These are phyloP conservation scores for Drosophila nigricruria DNA, from an alignment of 2,888 invertebrate genomes.

Conservation along the genomic window DNA sequence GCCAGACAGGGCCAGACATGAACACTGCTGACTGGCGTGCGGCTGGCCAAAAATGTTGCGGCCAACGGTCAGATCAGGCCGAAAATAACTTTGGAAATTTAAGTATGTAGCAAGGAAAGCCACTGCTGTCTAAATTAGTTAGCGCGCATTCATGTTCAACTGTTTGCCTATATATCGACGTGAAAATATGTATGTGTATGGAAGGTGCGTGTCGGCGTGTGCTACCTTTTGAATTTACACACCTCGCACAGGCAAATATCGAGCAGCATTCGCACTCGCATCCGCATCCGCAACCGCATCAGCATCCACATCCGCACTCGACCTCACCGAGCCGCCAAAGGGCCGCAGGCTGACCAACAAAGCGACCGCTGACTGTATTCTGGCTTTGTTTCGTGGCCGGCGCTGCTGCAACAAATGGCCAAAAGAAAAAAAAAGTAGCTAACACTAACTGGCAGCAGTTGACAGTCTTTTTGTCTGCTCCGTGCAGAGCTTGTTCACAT, in stretches of 20 bases:
- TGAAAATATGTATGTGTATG: slow-evolving; percentile 17
- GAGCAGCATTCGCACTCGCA: slow-evolving; percentile 16
- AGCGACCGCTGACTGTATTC: slow-evolving; percentile 50
- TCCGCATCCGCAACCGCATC: slow-evolving; percentile 5
- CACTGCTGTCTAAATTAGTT: slow-evolving; percentile 21
- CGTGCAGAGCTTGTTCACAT: slow-evolving; percentile 25
- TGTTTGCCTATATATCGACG: slow-evolving; percentile 25
- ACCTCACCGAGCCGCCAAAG: slow-evolving; percentile 2
- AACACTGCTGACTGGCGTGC: slow-evolving; percentile 14
- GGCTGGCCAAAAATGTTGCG: slow-evolving; percentile 45
- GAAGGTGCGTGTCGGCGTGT: neutral
- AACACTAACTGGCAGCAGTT: slow-evolving; percentile 2
- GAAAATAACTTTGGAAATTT: slow-evolving; percentile 37
- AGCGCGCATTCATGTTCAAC: slow-evolving; percentile 33
- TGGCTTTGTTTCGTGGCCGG: slow-evolving; percentile 13
- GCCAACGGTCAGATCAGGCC: slow-evolving; percentile 20
- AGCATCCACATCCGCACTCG: slow-evolving; percentile 16
- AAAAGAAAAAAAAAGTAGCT: slow-evolving; percentile 25
- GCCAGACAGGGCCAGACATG: neutral
- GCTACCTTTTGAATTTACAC: slow-evolving; percentile 57
- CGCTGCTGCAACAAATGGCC: slow-evolving; percentile 51
- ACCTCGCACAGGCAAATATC: slow-evolving; percentile 60
- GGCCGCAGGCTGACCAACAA: slow-evolving; percentile 50
- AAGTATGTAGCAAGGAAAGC: slow-evolving; percentile 27
- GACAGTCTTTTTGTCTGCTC: neutral